Evolutionary conservation across 2,797 vertebrate genomes (phyloP).

Genomic region (Malurus splendens): DNA sequence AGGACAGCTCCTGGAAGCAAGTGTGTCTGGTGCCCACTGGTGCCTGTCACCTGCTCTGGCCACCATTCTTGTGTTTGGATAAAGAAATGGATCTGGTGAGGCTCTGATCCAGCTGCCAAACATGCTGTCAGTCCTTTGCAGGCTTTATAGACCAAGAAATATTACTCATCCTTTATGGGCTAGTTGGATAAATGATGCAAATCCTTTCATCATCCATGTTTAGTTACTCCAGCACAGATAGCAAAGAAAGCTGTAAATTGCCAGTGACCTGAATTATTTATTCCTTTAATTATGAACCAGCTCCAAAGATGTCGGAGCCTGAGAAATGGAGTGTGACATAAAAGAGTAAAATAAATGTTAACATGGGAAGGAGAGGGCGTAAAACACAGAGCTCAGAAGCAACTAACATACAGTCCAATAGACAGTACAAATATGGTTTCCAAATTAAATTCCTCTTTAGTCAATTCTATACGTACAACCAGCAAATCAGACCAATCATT

Average conservation of each 20-base stretch:
- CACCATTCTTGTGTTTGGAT: background rate
- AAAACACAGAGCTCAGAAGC: background rate
- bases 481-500: background rate
- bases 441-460: background rate
- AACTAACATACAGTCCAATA: background rate
- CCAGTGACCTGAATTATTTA: slow-evolving; percentile 31
- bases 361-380: background rate
- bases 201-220: background rate
- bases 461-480: background rate
- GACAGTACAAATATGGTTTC: background rate
- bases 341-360: slow-evolving; percentile 9
- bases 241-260: slow-evolving; percentile 21
- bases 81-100: background rate
- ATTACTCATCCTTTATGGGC: background rate
- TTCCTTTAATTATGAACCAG: slow-evolving; percentile 35
- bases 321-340: background rate
- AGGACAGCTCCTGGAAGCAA: background rate
- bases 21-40: background rate
- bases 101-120: background rate
- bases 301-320: slow-evolving; percentile 18
- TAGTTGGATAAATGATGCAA: background rate
- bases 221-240: slow-evolving; percentile 12
- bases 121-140: background rate
- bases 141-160: background rate
- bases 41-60: background rate